These are phyloP conservation scores for Volucella inflata DNA, from an alignment of 2,888 invertebrate species.

Conservation along the genomic window DNA sequence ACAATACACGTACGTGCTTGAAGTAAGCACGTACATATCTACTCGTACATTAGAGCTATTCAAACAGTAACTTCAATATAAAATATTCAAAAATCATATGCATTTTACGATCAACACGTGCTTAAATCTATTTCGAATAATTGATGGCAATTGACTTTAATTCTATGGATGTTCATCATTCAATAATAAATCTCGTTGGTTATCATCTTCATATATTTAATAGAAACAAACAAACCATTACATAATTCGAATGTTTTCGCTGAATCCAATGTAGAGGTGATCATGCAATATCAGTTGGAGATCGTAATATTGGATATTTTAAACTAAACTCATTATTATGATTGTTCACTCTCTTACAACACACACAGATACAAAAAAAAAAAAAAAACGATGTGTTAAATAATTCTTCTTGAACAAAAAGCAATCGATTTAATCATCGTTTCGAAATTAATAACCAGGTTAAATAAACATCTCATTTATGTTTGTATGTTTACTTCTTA, in stretches of 20 bases:
- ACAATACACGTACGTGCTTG: no score
- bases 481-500: constrained; percentile 26
- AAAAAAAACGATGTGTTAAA: constrained; percentile 10
- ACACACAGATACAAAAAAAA: constrained; percentile 24
- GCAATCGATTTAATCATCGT: constrained; percentile 38
- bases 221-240: constrained; percentile 23
- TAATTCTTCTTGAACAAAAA: constrained; percentile 8
- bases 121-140: not conserved
- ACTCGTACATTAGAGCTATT: no score
- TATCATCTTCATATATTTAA: not conserved
- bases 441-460: constrained; percentile 54
- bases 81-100: no score
- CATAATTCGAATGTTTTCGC: constrained; percentile 36
- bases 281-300: constrained; percentile 32
- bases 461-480: constrained; percentile 47
- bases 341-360: constrained; percentile 34
- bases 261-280: constrained; percentile 5
- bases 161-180: not conserved
- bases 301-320: no score
- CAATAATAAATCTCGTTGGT: not conserved
- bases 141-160: not conserved
- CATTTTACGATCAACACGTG: no score
- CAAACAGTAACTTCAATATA: no score
- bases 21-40: no score
- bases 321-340: constrained; percentile 8